These are phyloP conservation scores for Sebastes kiyomatsui DNA, from an alignment of 2,797 vertebrate genomes.

Conservation along the genomic window DNA sequence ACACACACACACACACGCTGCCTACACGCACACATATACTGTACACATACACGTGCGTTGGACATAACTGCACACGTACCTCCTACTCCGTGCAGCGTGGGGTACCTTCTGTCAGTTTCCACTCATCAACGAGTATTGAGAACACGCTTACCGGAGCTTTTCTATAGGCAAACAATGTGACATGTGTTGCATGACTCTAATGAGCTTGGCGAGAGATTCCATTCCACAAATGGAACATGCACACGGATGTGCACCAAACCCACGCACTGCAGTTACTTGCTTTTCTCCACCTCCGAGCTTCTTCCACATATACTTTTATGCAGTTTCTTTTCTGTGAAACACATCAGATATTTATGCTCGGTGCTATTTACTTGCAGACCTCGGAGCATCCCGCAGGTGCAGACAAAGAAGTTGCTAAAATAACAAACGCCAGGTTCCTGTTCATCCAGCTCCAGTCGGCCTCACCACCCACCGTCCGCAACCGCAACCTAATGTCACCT, in stretches of 20 bases:
- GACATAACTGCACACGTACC: conserved; percentile 1
- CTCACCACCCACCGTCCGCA: not conserved
- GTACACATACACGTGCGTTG: not conserved
- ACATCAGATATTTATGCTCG: not conserved
- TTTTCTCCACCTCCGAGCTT: not conserved
- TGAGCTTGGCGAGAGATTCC: conserved; percentile 26
- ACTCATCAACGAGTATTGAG: conserved; percentile 42
- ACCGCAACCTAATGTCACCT: not conserved
- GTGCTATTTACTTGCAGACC: not conserved
- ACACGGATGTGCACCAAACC: not conserved
- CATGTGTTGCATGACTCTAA: conserved; percentile 36
- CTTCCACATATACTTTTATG: not conserved
- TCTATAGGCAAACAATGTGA: not conserved
- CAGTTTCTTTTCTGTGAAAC: not conserved
- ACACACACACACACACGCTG: not conserved
- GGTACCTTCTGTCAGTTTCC: conserved; percentile 50
- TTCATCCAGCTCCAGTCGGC: not conserved
- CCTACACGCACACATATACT: not conserved
- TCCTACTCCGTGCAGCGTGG: conserved; percentile 34
- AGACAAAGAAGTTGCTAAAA: not conserved
- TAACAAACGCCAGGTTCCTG: not conserved
- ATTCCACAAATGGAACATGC: conserved; percentile 20
- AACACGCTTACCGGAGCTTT: conserved; percentile 23
- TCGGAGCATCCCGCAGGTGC: not conserved
- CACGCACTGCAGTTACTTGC: not conserved